Evolutionary conservation across 2,113 vertebrate species (phyloP), one percentile per base, ranked within the genome.

Genomic region (Vanacampus margaritifer): DNA sequence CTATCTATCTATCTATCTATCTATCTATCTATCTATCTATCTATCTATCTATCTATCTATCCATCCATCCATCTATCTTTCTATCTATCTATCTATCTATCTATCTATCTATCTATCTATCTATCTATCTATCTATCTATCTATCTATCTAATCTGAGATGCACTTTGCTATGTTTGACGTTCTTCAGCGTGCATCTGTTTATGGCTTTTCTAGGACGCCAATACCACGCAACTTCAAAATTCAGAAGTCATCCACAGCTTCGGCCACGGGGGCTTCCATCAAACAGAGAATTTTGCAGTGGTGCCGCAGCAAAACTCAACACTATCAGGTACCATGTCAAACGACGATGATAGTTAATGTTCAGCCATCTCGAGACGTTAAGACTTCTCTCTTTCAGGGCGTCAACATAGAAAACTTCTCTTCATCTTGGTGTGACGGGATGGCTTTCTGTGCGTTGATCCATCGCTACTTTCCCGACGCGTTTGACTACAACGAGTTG

Each of bases 261-360:
- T 10, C 9, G 24, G 71, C 88, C 24, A 85, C 79, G 6, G 92
- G 91, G 37, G 72, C 85, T 6, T 86, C 92, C 1, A 91, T 92
- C 73, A 92, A 93, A 73, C 91, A 93, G 84, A 92, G 91, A 67
- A 88, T 93, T 5, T 88, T 93, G 50, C 89, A 92, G 21, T 93
- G 92, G 92, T 93, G 92, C 75, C 79, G 65, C 53, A 92, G 36
- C 82, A 93, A 91, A 78, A 92, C 91, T 3, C 86, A 87, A 32
- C 86, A 84, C 43, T 92, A 93, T 57, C 86, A 91, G 86, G 92
- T 62, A 62, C 1, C 1, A 0, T 43, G 13, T 89, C 23, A 80
- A 76, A 10, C 56, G 16, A 50, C 14, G 2, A 2, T 23, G 14
- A 14, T 24, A 24, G 32, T 57, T 3, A 17, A 32, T 17, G 32